Conservation (phyloP, 2,888 invertebrate genomes). For the Smittia sp. region DNA sequence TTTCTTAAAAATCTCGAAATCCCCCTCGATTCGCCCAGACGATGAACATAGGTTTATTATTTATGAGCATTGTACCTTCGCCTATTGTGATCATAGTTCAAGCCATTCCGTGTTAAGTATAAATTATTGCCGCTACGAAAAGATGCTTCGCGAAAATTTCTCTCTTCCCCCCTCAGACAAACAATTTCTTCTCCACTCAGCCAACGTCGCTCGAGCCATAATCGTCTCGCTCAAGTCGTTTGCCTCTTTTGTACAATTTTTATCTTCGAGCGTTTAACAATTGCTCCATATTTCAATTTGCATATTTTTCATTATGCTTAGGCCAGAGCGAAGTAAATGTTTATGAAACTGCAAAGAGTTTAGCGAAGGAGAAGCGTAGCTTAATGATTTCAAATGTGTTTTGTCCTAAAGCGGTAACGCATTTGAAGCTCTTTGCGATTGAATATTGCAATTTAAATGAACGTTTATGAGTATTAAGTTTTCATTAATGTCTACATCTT, state of each 20-base stretch:
- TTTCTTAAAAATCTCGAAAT: not conserved
- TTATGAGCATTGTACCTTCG: slow-evolving; percentile 29
- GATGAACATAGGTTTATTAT: slow-evolving; percentile 2
- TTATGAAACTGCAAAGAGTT: slow-evolving; percentile 13
- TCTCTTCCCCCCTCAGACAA: not conserved
- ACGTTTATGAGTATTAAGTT: slow-evolving; percentile 33
- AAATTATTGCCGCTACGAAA: slow-evolving; percentile 19
- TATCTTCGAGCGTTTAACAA: slow-evolving; percentile 39
- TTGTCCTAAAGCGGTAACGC: slow-evolving; percentile 41
- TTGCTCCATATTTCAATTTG: slow-evolving; percentile 42
- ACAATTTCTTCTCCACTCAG: not conserved
- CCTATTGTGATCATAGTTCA: slow-evolving; percentile 26
- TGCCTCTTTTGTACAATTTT: slow-evolving; percentile 27
- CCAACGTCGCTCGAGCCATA: slow-evolving; percentile 13
- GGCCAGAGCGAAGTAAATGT: not conserved
- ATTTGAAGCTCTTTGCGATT: slow-evolving; percentile 38
- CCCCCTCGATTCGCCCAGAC: not conserved
- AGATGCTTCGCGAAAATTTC: not conserved
- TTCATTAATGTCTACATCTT: slow-evolving; percentile 39
- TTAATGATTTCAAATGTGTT: slow-evolving; percentile 41
- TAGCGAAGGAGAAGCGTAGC: slow-evolving; percentile 25
- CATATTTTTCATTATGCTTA: slow-evolving; percentile 31
- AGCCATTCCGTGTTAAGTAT: slow-evolving; percentile 26
- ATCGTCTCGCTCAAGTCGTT: not conserved
- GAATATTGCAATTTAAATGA: slow-evolving; percentile 38